Evolutionary conservation across 2,797 vertebrate genomes (phyloP).

Genomic region (Cirrhinus molitorella): DNA sequence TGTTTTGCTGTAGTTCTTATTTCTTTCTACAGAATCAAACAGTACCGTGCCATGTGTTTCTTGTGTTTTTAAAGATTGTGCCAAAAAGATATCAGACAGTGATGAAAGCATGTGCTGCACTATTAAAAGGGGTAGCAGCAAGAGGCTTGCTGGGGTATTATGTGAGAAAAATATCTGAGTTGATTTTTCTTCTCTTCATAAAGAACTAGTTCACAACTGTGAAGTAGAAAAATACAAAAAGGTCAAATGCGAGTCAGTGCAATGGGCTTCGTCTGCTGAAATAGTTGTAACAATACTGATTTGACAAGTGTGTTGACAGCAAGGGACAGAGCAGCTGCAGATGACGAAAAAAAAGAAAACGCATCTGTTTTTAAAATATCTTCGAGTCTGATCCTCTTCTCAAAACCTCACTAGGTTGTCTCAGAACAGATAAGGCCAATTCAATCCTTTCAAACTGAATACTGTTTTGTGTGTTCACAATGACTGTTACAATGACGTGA

Average conservation of each 20-base stretch:
- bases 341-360: neutral
- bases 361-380: neutral
- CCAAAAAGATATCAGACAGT: constrained; percentile 1
- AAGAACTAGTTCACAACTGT: neutral
- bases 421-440: neutral
- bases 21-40: constrained; percentile 17
- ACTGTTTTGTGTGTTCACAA: neutral
- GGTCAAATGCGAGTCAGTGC: neutral
- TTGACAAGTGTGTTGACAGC: constrained; percentile 11
- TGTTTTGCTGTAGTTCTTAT: constrained; percentile 5
- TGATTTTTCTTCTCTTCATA: neutral
- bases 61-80: constrained; percentile 7
- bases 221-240: constrained; percentile 9
- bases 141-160: neutral
- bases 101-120: constrained; percentile 1
- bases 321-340: neutral
- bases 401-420: neutral
- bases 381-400: neutral
- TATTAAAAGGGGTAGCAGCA: constrained; percentile 11
- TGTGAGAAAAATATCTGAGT: constrained; percentile 11
- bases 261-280: neutral
- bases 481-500: neutral
- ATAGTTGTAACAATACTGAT: constrained; percentile 7
- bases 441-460: neutral
- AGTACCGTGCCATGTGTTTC: neutral